Evolutionary conservation across 2,888 invertebrate genomes (phyloP), one percentile per base, ranked within the genome.

Genomic region (Steromphala cineraria): DNA sequence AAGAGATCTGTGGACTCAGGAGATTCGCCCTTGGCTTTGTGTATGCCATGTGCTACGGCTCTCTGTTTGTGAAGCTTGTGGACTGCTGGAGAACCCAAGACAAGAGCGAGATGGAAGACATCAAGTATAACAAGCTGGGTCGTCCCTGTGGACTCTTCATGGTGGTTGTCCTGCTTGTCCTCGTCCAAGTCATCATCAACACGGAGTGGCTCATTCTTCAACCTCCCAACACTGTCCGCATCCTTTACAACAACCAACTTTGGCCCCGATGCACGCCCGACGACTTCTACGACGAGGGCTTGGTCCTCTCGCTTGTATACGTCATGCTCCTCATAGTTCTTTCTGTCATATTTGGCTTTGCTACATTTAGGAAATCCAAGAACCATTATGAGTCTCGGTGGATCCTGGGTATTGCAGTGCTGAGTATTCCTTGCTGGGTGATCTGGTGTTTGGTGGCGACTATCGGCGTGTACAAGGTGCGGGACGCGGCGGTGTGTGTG

Each of bases 151-250:
- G 93, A 0, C 89, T 94, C 3, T 89, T 94, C 79, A 88, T 92
- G 56, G 89, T 93, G 15, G 90, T 93, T 0, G 67, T 92, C 2
- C 87, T 92, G 46, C 84, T 94, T 7, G 88, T 91, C 0, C 80
- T 92, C 13, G 92, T 94, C 10, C 94, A 94, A 88, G 90, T 93
- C 24, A 90, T 93, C 71, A 90, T 94, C 31, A 92, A 92, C 21
- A 89, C 92, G 2, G 93, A 94, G 62, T 94, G 94, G 94, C 89
- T 94, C 21, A 91, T 94, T 56, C 87, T 94, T 4, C 90, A 91
- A 62, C 91, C 91, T 0, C 93, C 94, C 0, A 83, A 77, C 0
- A 80, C 87, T 62, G 83, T 80, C 28, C 81, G 85, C n/a, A 87
- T 91, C 17, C 85, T 90, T 28, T 91, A 91, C 82, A 88, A 89